Conservation (phyloP, 2,113 vertebrate genomes). For the Myocastor coypus region DNA sequence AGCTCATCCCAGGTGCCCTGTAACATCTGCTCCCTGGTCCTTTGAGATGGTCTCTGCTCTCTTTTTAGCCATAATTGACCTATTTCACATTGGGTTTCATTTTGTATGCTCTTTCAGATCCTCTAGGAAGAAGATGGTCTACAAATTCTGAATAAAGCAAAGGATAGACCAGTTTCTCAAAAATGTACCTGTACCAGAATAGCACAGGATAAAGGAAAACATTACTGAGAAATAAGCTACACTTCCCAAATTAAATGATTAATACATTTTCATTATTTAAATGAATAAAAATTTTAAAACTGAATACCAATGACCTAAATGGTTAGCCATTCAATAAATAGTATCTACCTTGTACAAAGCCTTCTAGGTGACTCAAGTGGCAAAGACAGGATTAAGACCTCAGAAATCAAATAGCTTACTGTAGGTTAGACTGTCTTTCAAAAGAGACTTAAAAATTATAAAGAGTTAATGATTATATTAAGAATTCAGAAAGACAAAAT, state of each 20-base stretch:
- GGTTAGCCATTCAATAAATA: slow-evolving; percentile 8
- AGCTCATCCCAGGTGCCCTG: slow-evolving; percentile 82
- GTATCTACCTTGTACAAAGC: not conserved
- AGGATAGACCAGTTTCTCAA: slow-evolving; percentile 26
- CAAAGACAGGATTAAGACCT: not conserved
- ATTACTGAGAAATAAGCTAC: not conserved
- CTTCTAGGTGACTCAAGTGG: not conserved
- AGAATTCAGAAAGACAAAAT: not conserved
- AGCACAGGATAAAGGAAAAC: not conserved
- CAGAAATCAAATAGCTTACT: not conserved
- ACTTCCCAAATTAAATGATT: slow-evolving; percentile 24
- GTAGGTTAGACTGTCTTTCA: not conserved
- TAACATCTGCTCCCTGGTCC: slow-evolving; percentile 78
- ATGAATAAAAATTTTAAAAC: slow-evolving; percentile 41
- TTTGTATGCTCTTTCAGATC: slow-evolving; percentile 45
- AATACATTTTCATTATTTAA: slow-evolving; percentile 8
- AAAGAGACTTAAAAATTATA: not conserved
- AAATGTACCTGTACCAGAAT: slow-evolving; percentile 50
- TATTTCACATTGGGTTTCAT: slow-evolving; percentile 67
- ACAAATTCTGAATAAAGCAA: slow-evolving; percentile 58
- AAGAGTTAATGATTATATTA: slow-evolving; percentile 20
- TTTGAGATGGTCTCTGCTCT: slow-evolving; percentile 78
- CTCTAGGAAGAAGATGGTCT: slow-evolving; percentile 60
- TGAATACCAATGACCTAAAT: not conserved
- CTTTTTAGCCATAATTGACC: slow-evolving; percentile 70